A percentile compares a stretch with the other conserved stretches of the same genome.
Conservation (phyloP, 2,797 vertebrate genomes). For the Melopsittacus undulatus region DNA sequence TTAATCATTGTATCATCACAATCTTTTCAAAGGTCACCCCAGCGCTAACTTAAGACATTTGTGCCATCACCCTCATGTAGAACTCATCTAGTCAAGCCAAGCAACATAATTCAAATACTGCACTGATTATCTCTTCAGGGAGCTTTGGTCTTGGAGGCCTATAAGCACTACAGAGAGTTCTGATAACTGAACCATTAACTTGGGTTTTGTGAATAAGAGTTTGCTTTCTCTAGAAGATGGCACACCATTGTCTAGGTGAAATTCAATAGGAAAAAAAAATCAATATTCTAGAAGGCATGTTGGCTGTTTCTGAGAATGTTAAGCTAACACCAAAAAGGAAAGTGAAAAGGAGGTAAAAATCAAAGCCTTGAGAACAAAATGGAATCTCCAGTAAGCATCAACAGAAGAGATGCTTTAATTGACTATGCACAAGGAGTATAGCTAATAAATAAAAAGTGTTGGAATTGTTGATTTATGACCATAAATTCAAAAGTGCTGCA, state of each 20-base stretch:
- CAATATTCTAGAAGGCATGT: not conserved
- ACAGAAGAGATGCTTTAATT: not conserved
- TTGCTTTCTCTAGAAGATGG: not conserved
- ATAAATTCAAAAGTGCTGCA: not conserved
- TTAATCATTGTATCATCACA: not conserved
- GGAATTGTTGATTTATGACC: conserved; percentile 2
- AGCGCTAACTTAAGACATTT: not conserved
- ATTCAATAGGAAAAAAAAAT: not conserved
- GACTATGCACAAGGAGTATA: not conserved
- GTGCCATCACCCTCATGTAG: not conserved
- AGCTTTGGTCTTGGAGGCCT: not conserved
- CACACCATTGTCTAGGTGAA: not conserved
- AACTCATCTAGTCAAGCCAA: not conserved
- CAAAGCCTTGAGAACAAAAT: not conserved
- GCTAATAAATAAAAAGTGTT: not conserved
- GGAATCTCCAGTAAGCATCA: not conserved
- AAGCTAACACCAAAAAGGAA: not conserved
- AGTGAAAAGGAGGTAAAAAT: not conserved
- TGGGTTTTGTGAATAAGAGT: not conserved
- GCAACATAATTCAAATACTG: not conserved
- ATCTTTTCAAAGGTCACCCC: not conserved
- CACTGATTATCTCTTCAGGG: not conserved
- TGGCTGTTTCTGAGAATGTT: not conserved
- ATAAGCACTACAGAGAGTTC: not conserved
- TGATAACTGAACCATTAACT: not conserved